Conservation (phyloP, 1,140 invertebrate species). For the Bombus cullumanus region DNA sequence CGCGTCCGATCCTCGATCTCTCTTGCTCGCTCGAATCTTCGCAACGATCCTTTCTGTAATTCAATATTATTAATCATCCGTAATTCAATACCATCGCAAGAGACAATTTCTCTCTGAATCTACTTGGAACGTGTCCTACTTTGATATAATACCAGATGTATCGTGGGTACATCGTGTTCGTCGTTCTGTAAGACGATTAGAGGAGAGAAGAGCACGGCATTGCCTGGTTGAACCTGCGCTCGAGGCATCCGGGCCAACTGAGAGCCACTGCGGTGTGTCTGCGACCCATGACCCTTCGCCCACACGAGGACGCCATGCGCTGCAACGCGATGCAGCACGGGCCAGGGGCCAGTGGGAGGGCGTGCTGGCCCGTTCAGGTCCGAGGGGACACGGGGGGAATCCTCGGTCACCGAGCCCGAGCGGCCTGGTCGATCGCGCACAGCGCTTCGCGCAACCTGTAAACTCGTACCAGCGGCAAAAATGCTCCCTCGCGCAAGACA, state of each 20-base stretch:
- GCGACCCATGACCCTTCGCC: conserved; percentile 81
- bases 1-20: neutral
- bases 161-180: neutral
- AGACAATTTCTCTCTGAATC: neutral
- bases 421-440: conserved; percentile 73
- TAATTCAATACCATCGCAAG: neutral
- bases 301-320: conserved; percentile 79
- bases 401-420: conserved; percentile 77
- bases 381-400: conserved; percentile 65
- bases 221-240: conserved; percentile 22
- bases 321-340: conserved; percentile 72
- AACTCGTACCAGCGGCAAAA: conserved; percentile 79
- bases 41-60: neutral
- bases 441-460: conserved; percentile 78
- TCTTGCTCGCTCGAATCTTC: neutral
- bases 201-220: neutral
- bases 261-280: conserved; percentile 79
- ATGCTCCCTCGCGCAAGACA: conserved; percentile 67
- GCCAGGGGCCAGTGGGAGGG: conserved; percentile 73
- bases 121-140: neutral
- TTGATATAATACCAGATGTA: neutral
- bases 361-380: conserved; percentile 68
- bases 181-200: neutral
- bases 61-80: neutral
- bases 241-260: conserved; percentile 53